A percentile compares a stretch with the other conserved stretches of the same genome.
Conservation (phyloP, 2,888 invertebrate species). For the Cyaniris semiargus region DNA sequence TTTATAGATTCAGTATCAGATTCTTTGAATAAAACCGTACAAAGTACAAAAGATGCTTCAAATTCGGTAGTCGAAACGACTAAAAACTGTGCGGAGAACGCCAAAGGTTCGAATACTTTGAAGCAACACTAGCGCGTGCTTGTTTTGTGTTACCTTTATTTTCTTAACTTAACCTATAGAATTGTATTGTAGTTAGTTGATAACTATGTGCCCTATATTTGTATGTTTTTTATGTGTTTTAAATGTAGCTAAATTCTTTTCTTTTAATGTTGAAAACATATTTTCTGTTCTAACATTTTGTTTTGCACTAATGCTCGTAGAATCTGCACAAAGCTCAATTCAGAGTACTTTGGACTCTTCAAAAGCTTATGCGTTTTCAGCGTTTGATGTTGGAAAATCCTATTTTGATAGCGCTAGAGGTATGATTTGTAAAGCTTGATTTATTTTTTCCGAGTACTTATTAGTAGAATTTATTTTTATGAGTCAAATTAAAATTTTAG, state of each 20-base stretch:
- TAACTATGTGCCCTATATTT: constrained; percentile 2
- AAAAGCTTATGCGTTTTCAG: constrained; percentile 55
- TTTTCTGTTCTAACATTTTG: constrained; percentile 41
- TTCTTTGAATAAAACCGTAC: constrained; percentile 54
- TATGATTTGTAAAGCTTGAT: constrained; percentile 40
- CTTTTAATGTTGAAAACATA: constrained; percentile 36
- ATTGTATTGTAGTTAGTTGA: constrained; percentile 29
- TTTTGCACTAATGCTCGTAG: constrained; percentile 50
- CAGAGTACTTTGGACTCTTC: constrained; percentile 56
- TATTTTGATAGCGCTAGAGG: constrained; percentile 61
- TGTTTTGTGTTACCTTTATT: constrained; percentile 33
- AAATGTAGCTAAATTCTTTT: constrained; percentile 27
- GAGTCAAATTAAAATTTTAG: constrained; percentile 51
- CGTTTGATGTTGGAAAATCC: constrained; percentile 58
- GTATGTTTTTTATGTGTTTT: neutral
- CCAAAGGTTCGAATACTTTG: constrained; percentile 57
- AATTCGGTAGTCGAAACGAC: constrained; percentile 56
- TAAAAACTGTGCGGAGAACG: constrained; percentile 57
- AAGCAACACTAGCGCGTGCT: constrained; percentile 28
- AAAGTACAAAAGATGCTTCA: constrained; percentile 57
- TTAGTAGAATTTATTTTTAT: constrained; percentile 37
- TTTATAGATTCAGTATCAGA: constrained; percentile 49
- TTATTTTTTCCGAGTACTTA: constrained; percentile 35
- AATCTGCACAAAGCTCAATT: constrained; percentile 58
- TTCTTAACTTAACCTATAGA: constrained; percentile 32